A percentile compares a stretch with the other conserved stretches of the same genome.
Evolutionary conservation across 2,888 invertebrate species (phyloP).

Genomic region (Fragum fragum): DNA sequence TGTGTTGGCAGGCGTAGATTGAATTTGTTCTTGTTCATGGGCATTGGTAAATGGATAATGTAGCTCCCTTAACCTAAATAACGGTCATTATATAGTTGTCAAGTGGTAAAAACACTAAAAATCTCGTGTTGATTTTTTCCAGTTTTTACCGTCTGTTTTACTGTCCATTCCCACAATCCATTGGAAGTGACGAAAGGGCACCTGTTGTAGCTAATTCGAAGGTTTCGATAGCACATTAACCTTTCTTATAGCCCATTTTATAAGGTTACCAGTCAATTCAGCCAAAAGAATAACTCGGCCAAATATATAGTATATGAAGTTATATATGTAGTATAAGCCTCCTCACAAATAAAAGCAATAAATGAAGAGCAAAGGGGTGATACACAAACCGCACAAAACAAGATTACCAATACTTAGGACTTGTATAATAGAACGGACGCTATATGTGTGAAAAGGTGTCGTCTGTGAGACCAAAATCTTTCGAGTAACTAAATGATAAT

Average conservation of each 20-base stretch:
- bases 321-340: no score
- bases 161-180: slow-evolving; percentile 41
- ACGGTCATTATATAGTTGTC: slow-evolving; percentile 1
- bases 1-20: slow-evolving; percentile 69
- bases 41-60: slow-evolving; percentile 34
- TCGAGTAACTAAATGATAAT: neutral
- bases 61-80: neutral
- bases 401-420: neutral
- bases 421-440: neutral
- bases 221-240: neutral
- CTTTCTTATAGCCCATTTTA: no score
- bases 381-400: neutral
- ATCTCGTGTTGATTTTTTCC: neutral
- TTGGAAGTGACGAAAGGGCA: slow-evolving; percentile 55
- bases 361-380: neutral
- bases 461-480: neutral
- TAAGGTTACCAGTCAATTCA: no score
- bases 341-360: neutral
- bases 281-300: no score
- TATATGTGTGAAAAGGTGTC: neutral
- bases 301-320: no score
- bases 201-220: slow-evolving; percentile 34
- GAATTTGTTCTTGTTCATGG: slow-evolving; percentile 72
- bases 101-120: neutral
- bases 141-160: neutral